Evolutionary conservation across 2,888 invertebrate genomes (phyloP), one percentile per base, ranked within the genome.

Genomic region (Andrena minutula): DNA sequence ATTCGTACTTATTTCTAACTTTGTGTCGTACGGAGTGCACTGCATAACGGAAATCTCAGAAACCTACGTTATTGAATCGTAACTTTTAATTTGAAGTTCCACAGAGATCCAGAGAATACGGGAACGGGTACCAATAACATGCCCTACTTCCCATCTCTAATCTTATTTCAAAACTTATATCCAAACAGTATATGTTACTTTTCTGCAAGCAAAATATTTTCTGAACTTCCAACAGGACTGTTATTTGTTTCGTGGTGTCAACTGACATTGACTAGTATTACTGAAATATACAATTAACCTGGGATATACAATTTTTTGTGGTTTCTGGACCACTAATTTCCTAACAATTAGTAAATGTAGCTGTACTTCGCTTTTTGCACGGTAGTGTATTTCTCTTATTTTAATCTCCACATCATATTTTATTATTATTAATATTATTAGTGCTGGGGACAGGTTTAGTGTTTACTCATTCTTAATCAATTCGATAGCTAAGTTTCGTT

Each of bases 11-110:
- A 35, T 32, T 53, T n/a, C 16, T n/a, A 60, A 63, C 23, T 32
- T 35, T 12, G n/a, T n/a, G 12, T 35, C 23, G 26, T 28, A 28
- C 23, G 49, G 20, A 26, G n/a, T 53, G 35, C 20, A 16, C 72
- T n/a, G 23, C 26, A 51, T 12, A 12, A 49, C 41, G 16, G 26
- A 30, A 47, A 56, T n/a, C n/a, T 35, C 12, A 20, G 63, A 56
- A 35, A n/a, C 23, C 66, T 6, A 6, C 8, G 20, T 72, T 65
- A 72, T 76, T 58, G 63, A 58, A 65, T 65, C 71, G 58, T 65
- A 72, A 65, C 65, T 76, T 76, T 72, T 49, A 72, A 49, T 58
- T 76, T 56, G 76, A 63, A 76, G 26, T 72, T 64, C 47, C 35
- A 32, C 63, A 35, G 23, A 32, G 23, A 63, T 56, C 47, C 47